Conservation (phyloP, 2,888 invertebrate species). For the Steromphala cineraria region DNA sequence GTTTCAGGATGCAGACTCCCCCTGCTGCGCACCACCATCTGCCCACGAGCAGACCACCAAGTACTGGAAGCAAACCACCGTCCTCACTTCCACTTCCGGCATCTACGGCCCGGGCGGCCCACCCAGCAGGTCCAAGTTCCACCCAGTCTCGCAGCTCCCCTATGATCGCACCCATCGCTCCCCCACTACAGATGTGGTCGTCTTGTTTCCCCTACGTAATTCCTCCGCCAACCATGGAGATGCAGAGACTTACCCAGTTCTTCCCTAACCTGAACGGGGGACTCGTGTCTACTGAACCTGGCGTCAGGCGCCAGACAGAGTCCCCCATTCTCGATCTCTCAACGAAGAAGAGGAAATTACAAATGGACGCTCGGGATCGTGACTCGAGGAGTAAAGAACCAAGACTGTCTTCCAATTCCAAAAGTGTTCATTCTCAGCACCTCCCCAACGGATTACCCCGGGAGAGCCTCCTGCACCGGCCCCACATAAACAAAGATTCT, state of each 20-base stretch:
- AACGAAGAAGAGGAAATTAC: conserved; percentile 20
- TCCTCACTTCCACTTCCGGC: neutral
- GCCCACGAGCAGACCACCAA: neutral
- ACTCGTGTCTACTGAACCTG: neutral
- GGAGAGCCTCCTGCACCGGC: neutral
- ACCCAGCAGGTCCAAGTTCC: neutral
- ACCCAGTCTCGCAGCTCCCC: conserved; percentile 2
- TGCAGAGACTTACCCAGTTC: conserved; percentile 23
- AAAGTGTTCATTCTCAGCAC: neutral
- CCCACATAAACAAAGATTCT: neutral
- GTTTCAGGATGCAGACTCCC: conserved; percentile 7
- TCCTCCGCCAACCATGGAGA: conserved; percentile 23
- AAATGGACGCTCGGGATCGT: neutral
- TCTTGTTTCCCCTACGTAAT: conserved; percentile 24
- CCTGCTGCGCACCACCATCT: conserved; percentile 8
- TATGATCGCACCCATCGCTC: neutral
- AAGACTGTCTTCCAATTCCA: neutral
- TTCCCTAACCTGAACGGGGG: conserved; percentile 25
- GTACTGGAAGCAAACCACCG: neutral
- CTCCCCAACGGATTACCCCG: neutral
- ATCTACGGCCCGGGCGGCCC: conserved; percentile 8
- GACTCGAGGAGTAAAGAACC: neutral
- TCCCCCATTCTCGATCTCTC: conserved; percentile 19
- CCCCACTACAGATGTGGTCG: conserved; percentile 25
- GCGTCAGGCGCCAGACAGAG: neutral